Evolutionary conservation across 1,140 invertebrate genomes (phyloP).

Genomic region (Meloidogyne hapla): DNA sequence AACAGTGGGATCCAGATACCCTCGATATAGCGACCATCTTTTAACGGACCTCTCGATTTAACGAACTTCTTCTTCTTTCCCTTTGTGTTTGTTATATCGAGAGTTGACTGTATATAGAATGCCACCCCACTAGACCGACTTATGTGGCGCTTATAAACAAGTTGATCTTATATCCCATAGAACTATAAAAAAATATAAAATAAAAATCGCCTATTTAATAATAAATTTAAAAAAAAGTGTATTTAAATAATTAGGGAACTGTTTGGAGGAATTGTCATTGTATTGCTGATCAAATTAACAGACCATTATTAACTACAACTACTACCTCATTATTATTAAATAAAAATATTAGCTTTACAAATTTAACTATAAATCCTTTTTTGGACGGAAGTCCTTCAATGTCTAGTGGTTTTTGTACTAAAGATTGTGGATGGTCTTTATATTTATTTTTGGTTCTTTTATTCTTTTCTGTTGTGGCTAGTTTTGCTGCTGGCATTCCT

Average conservation of each 20-base stretch:
- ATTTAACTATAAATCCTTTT: background rate
- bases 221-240: constrained; percentile 5
- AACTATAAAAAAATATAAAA: too few species aligned
- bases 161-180: too few species aligned
- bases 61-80: too few species aligned
- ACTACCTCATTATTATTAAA: background rate
- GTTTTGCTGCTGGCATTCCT: constrained; percentile 62
- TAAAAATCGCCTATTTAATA: too few species aligned
- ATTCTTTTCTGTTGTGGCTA: constrained; percentile 63
- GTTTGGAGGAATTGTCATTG: constrained; percentile 53
- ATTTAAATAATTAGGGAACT: constrained; percentile 41
- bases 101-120: too few species aligned
- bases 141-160: too few species aligned
- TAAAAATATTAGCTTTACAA: background rate
- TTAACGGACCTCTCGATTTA: too few species aligned
- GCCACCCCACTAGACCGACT: too few species aligned
- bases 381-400: background rate
- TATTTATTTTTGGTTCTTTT: constrained; percentile 59
- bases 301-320: constrained; percentile 8
- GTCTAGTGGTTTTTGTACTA: constrained; percentile 50
- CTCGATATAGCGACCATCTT: too few species aligned
- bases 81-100: too few species aligned
- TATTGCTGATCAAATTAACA: constrained; percentile 29
- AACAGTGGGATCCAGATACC: too few species aligned
- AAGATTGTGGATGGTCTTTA: constrained; percentile 55